Conservation (phyloP, 2,888 invertebrate genomes). For the Axea sp. region DNA sequence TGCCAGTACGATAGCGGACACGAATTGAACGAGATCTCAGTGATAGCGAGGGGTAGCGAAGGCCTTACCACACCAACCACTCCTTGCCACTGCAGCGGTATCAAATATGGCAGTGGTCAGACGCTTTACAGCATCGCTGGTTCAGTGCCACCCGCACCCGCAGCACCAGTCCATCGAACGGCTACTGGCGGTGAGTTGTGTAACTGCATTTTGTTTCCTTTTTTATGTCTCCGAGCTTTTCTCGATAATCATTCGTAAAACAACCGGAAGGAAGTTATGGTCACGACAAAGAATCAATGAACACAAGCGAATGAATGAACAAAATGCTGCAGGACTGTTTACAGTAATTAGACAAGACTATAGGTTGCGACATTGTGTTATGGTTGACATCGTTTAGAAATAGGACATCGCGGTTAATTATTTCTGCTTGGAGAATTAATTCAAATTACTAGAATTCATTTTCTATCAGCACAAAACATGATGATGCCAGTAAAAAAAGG, state of each 20-base stretch:
- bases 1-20: slow-evolving; percentile 78
- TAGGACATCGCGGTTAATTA: too few species aligned
- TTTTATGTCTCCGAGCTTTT: slow-evolving; percentile 10
- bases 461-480: too few species aligned
- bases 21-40: slow-evolving; percentile 81
- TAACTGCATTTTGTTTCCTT: slow-evolving; percentile 33
- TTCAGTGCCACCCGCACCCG: slow-evolving; percentile 75
- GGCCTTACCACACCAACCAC: slow-evolving; percentile 77
- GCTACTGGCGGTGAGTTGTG: slow-evolving; percentile 71
- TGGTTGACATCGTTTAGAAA: too few species aligned
- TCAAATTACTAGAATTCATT: background rate
- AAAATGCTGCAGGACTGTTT: too few species aligned
- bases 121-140: slow-evolving; percentile 78
- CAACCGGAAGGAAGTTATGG: slow-evolving; percentile 21
- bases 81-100: slow-evolving; percentile 77
- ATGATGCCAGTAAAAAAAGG: too few species aligned
- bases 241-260: slow-evolving; percentile 24
- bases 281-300: slow-evolving; percentile 10
- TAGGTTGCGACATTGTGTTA: too few species aligned
- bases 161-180: slow-evolving; percentile 70
- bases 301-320: slow-evolving; percentile 4
- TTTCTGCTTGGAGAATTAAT: background rate
- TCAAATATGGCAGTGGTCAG: slow-evolving; percentile 80
- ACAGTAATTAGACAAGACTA: too few species aligned
- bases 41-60: slow-evolving; percentile 77